Evolutionary conservation across 2,888 invertebrate genomes (phyloP), one percentile per base, ranked within the genome.

Genomic region (Calephelis perditalis): DNA sequence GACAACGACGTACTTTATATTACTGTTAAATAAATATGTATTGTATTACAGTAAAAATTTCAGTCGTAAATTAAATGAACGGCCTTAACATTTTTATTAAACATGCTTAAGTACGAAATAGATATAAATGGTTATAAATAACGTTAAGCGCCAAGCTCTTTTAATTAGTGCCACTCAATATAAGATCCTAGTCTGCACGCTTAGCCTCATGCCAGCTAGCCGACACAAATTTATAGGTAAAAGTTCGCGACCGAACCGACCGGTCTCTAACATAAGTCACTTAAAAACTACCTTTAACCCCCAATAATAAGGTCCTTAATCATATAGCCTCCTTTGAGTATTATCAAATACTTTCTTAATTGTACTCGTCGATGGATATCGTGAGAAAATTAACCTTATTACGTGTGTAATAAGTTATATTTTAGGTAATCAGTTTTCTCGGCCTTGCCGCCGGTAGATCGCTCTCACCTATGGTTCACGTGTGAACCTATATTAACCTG

Each of bases 221-320:
- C 86, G 86, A 86, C 88, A 88, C 86, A 85, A 90, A 90, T 90
- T 90, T 90, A 90, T 90, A 90, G 89, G 90, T 88, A 89, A 90
- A 89, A 90, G 90, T 90, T 90, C 90, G 90, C 89, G 88, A 87
- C 87, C 86, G 81, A 77, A 67, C 81, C 74, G 82, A 89, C 88
- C 88, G 86, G 87, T 88, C 76, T 71, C 60, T 11, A 65, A 36
- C 69, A 73, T 70, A 68, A 70, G 70, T 15, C 46, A 60, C 26
- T 7, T 7, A 3, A 76, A 81, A 83, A 76, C 70, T 71, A 70
- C 73, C 84, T 77, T 71, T 85, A 84, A 70, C 65, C 65, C 70
- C 63, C 65, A 64, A 63, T 43, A 62, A 72, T 79, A 86, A 69
- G 75, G 78, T 78, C 71, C 77, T 76, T 69, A 77, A 74, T 86